phyloP scores from a whole-genome alignment of 2,797 vertebrate genomes.

The Peromyscus eremicus region DNA sequence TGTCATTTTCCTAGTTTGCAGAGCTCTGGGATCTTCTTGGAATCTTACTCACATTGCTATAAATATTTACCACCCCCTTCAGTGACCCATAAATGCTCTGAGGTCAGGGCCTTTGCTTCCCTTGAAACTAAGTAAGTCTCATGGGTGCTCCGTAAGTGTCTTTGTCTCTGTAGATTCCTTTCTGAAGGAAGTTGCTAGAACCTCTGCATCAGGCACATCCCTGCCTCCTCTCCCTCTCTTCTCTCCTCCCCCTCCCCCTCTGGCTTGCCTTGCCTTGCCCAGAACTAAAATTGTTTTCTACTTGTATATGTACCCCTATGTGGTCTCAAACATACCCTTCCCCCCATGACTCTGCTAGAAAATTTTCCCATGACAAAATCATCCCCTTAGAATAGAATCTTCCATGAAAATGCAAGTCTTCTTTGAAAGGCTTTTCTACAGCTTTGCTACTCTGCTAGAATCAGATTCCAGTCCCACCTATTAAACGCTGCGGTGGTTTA shows the following conservation, averaged over 20 bases:
- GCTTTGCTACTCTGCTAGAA: not conserved
- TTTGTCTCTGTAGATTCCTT: conserved; percentile 21
- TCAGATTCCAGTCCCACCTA: not conserved
- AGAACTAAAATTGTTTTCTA: not conserved
- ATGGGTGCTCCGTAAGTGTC: not conserved
- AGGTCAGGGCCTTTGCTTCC: conserved; percentile 1
- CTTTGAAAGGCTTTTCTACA: conserved; percentile 15
- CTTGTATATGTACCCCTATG: not conserved
- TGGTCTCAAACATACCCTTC: conserved; percentile 8
- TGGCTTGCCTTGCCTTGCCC: not conserved
- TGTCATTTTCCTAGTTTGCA: conserved; percentile 28
- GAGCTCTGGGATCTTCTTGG: not conserved
- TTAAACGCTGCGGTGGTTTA: not conserved
- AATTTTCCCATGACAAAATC: conserved; percentile 29
- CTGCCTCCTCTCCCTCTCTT: not conserved
- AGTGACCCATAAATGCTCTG: not conserved
- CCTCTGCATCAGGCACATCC: not conserved
- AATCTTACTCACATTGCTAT: not conserved
- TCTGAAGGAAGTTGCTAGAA: not conserved
- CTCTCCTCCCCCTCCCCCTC: too few relatives aligned
- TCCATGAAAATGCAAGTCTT: conserved; percentile 41
- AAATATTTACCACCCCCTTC: conserved; percentile 50
- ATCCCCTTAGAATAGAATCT: not conserved
- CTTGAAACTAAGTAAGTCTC: not conserved
- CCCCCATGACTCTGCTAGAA: conserved; percentile 25